Conservation (phyloP, 2,888 invertebrate species). For the Pristionchus arcanus region DNA sequence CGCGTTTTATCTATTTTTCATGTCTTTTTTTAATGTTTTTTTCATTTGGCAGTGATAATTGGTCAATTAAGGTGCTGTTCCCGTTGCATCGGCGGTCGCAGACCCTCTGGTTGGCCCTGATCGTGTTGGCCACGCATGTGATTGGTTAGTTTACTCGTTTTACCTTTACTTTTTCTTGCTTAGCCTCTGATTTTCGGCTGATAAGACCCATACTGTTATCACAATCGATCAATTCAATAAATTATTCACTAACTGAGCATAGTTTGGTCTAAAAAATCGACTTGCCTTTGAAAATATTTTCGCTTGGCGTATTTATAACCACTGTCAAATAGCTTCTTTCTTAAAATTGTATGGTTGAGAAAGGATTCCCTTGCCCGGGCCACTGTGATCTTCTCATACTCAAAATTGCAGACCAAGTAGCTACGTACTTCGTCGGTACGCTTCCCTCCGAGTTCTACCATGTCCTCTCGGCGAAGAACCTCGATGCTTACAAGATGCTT, state of each 20-base stretch:
- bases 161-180: background rate
- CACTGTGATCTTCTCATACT: background rate
- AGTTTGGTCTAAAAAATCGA: background rate
- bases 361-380: background rate
- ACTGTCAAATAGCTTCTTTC: background rate
- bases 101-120: slow-evolving; percentile 78
- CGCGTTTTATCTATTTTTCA: background rate
- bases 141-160: slow-evolving; percentile 75
- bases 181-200: no score
- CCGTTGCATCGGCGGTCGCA: slow-evolving; percentile 78
- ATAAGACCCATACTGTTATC: no score
- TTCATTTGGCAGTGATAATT: background rate
- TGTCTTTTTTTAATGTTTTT: background rate
- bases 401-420: slow-evolving; percentile 81
- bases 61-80: slow-evolving; percentile 78
- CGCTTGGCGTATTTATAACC: background rate
- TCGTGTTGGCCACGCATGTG: slow-evolving; percentile 79
- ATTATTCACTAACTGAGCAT: no score
- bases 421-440: slow-evolving; percentile 83
- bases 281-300: background rate
- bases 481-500: slow-evolving; percentile 64
- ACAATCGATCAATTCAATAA: no score
- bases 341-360: background rate
- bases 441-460: slow-evolving; percentile 83
- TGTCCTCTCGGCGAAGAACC: slow-evolving; percentile 80